A percentile compares a stretch with the other conserved stretches of the same genome.
phyloP scores from a whole-genome alignment of 2,888 invertebrate species.

The Metallyticus violacea region DNA sequence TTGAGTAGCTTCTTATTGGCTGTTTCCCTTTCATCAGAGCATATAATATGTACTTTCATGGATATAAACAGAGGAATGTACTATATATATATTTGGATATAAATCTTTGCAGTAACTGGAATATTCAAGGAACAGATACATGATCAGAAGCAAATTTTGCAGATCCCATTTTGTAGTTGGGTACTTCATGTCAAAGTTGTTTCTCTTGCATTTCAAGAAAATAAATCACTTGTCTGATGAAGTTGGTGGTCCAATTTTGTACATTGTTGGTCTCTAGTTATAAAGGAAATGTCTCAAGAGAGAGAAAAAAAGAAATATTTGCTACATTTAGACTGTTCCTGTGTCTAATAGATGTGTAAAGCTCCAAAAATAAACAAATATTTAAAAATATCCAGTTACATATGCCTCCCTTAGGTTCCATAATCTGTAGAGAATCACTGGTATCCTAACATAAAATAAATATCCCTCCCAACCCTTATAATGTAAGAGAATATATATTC shows the following conservation, averaged over 20 bases:
- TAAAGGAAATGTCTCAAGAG: neutral
- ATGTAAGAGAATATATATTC: neutral
- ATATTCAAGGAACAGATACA: neutral
- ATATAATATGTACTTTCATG: neutral
- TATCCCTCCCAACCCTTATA: neutral
- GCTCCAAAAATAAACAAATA: neutral
- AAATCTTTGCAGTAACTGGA: neutral
- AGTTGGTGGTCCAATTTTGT: neutral
- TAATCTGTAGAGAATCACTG: neutral
- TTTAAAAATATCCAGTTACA: neutral
- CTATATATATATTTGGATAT: neutral
- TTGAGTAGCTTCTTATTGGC: neutral
- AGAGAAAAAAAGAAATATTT: neutral
- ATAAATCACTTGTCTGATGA: neutral
- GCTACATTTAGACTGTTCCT: neutral
- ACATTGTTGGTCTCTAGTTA: neutral
- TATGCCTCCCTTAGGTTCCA: neutral
- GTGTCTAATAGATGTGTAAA: neutral
- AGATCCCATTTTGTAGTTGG: neutral
- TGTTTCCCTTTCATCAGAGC: neutral
- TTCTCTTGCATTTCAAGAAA: neutral
- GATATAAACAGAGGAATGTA: neutral
- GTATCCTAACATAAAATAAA: neutral
- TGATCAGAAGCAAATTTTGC: neutral
- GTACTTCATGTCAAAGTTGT: neutral